Conservation (phyloP, 2,797 vertebrate genomes). For the Enteromius thamalakanensis region DNA sequence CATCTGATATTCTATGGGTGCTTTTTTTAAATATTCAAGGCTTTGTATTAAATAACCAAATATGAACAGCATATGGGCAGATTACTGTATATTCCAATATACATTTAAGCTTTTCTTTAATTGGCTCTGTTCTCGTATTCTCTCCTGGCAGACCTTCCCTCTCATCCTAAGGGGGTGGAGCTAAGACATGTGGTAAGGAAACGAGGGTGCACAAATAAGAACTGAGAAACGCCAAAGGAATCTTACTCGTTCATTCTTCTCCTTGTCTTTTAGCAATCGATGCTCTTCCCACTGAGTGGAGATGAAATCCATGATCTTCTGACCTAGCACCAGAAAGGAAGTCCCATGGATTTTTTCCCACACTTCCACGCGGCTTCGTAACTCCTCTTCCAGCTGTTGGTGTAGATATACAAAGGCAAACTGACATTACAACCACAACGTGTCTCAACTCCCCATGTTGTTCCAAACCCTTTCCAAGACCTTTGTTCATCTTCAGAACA, state of each 20-base stretch:
- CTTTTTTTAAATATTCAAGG: neutral
- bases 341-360: conserved; percentile 66
- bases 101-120: neutral
- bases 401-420: conserved; percentile 14
- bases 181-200: neutral
- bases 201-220: neutral
- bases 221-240: neutral
- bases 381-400: conserved; percentile 70
- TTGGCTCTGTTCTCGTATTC: neutral
- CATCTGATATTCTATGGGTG: neutral
- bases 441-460: neutral
- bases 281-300: conserved; percentile 68
- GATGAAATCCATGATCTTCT: conserved; percentile 68
- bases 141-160: neutral
- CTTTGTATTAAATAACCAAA: neutral
- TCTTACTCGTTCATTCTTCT: conserved; percentile 67
- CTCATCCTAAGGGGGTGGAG: neutral
- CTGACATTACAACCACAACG: neutral
- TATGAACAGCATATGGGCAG: neutral
- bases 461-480: neutral
- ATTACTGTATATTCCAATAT: neutral
- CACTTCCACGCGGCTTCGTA: conserved; percentile 62
- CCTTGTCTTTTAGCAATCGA: conserved; percentile 67
- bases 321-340: conserved; percentile 66
- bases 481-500: neutral